Evolutionary conservation across 92 coral and sea anemone species (phyloP), one percentile per base, ranked within the genome.

Genomic region (Pocillopora meandrina): DNA sequence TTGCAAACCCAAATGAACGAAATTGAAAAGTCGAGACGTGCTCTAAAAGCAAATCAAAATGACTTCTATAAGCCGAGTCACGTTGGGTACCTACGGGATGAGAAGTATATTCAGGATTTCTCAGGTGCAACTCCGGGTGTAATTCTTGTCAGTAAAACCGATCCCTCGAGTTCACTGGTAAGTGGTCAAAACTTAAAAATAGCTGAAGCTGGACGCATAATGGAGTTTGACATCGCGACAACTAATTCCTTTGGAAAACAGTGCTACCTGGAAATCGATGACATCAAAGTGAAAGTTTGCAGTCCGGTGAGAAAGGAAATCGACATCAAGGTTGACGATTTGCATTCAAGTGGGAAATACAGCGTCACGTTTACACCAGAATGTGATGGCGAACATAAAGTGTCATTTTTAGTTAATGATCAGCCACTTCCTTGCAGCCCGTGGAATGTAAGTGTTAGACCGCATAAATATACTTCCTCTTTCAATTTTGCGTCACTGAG

Each of bases 251-350:
- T 49, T 52, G 77, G 61, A 18, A 52, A 74, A 1, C 74, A 78
- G 86, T 79, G 92, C 79, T 85, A 84, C 56, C 77, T 80, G 1
- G 81, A 84, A 75, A 76, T 84, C 12, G 92, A 89, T 56, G 59
- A 71, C 70, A 84, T 89, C 65, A 78, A 80, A 34, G 92, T 78
- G 34, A 49, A 69, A 33, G 71, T 89, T 64, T 57, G 81, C 52
- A 84, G 61, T 55, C 92, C 89, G 47, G 35, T 70, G 15, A 64
- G 80, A 17, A 36, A 72, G 77, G 58, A 65, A 4, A 14, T 89
- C 10, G 33, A 73, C 9, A 56, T 76, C 16, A 65, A 71, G 21
- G 23, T 89, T 52, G 82, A 72, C 26, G 74, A 62, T 72, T 56
- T 3, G 49, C 7, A 42, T 42, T 42, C 49, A 42, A 66, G 49